Evolutionary conservation across 2,888 invertebrate genomes (phyloP), one percentile per base, ranked within the genome.

Genomic region (Pyrrhosoma nymphula): DNA sequence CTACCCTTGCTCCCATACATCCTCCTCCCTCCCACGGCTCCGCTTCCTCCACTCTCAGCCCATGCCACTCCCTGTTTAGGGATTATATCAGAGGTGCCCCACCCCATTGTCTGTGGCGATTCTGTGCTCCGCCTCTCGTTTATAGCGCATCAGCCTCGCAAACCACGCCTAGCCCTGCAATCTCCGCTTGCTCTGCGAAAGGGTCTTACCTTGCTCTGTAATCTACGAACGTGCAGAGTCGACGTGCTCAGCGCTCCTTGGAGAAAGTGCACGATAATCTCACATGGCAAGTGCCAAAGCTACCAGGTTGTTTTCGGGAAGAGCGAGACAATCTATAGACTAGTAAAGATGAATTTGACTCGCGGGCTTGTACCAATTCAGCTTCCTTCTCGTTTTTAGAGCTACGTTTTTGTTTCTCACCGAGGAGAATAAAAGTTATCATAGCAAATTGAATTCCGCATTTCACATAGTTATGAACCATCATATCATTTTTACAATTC

Each of bases 41-140:
- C 91, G 20, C 30, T 26, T 23, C 60, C 55, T 47, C 69, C 35
- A 0, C 0, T 18, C 56, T 60, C 23, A n/a, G 39, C 63, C 91
- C 47, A 47, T 47, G 91, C 63, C 91, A 91, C 91, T 91, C 91
- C 91, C 91, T 60, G 63, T 30, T 26, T 16, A 82, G 93, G 93
- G 47, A n/a, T 47, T 93, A 69, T 75, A 55, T 75, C 93, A 26
- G 69, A 18, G 69, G 47, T 39, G 39, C 60, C 91, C 4, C 56
- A n/a, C 56, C 89, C 56, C 39, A 47, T 23, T 39, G 23, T 18
- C 39, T 18, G 35, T 47, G 35, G 39, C 35, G 88, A 88, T 60
- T 56, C 69, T 12, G 23, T 10, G 69, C 26, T 26, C n/a, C 69
- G 12, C 69, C n/a, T 69, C 23, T 26, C 2, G 26, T 69, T 47